These are phyloP conservation scores for Clanis bilineata DNA, from an alignment of 2,888 invertebrate species.

Conservation along the genomic window DNA sequence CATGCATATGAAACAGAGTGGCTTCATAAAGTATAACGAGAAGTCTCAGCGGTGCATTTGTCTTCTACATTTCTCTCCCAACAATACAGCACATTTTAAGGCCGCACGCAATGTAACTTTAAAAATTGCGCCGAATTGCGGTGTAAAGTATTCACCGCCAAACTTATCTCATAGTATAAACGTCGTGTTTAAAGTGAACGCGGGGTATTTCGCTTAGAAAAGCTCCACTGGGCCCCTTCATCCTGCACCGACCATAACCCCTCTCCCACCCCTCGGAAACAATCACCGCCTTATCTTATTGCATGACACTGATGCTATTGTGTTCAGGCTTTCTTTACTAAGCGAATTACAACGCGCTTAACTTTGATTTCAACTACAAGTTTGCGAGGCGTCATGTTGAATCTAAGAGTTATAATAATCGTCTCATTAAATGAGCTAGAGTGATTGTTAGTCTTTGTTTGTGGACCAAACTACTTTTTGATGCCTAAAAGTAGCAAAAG, in stretches of 20 bases:
- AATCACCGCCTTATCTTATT: neutral
- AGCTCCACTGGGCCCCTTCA: neutral
- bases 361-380: too few relatives aligned
- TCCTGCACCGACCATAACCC: neutral
- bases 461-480: too few relatives aligned
- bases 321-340: too few relatives aligned
- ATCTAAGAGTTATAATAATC: too few relatives aligned
- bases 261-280: neutral
- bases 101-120: neutral
- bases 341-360: too few relatives aligned
- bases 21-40: neutral
- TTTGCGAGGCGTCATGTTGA: too few relatives aligned
- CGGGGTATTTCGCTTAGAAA: neutral
- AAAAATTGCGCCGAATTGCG: neutral
- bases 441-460: too few relatives aligned
- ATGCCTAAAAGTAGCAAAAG: too few relatives aligned
- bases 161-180: neutral
- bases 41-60: neutral
- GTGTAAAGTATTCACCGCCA: neutral
- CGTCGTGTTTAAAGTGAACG: neutral
- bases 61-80: neutral
- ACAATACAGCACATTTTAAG: neutral
- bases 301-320: neutral
- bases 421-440: too few relatives aligned
- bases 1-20: too few relatives aligned